Evolutionary conservation across 1,140 invertebrate genomes (phyloP).

Genomic region (Diachasmimorpha longicaudata): DNA sequence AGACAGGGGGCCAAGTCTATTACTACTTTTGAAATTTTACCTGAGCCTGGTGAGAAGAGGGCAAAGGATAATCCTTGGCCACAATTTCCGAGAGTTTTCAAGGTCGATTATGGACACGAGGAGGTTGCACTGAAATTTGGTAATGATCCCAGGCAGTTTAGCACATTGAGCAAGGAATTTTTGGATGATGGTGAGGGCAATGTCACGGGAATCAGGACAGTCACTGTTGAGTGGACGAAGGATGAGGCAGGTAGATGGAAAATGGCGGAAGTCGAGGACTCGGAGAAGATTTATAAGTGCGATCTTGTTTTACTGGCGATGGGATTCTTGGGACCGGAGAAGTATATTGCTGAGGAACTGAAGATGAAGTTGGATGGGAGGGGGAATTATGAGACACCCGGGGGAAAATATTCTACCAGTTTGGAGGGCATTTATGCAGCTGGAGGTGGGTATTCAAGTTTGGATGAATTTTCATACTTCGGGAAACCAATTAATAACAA

Average conservation of each 20-base stretch:
- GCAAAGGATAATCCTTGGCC: slow-evolving; percentile 96
- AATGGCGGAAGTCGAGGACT: slow-evolving; percentile 86
- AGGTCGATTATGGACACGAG: slow-evolving; percentile 97
- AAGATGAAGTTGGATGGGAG: slow-evolving; percentile 85
- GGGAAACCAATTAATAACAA: too few species aligned
- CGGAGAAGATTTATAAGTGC: slow-evolving; percentile 81
- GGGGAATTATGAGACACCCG: slow-evolving; percentile 89
- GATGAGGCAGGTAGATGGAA: slow-evolving; percentile 92
- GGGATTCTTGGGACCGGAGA: slow-evolving; percentile 98
- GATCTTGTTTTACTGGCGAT: slow-evolving; percentile 96
- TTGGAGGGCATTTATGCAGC: slow-evolving; percentile 92
- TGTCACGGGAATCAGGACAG: slow-evolving; percentile 88
- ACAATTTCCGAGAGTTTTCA: slow-evolving; percentile 95
- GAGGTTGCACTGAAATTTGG: slow-evolving; percentile 90
- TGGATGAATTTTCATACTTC: too few species aligned
- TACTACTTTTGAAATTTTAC: slow-evolving; percentile 96
- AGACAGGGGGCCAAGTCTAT: slow-evolving; percentile 96
- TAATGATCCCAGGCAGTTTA: slow-evolving; percentile 92
- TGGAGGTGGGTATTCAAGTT: slow-evolving; percentile 73
- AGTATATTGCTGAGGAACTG: slow-evolving; percentile 85
- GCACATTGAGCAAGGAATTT: slow-evolving; percentile 94
- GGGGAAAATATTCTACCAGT: slow-evolving; percentile 81
- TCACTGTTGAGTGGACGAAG: slow-evolving; percentile 92
- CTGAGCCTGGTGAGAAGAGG: slow-evolving; percentile 82
- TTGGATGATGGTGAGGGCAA: slow-evolving; percentile 89